Conservation (phyloP, 1,140 invertebrate genomes). For the Coptotermes formosanus region DNA sequence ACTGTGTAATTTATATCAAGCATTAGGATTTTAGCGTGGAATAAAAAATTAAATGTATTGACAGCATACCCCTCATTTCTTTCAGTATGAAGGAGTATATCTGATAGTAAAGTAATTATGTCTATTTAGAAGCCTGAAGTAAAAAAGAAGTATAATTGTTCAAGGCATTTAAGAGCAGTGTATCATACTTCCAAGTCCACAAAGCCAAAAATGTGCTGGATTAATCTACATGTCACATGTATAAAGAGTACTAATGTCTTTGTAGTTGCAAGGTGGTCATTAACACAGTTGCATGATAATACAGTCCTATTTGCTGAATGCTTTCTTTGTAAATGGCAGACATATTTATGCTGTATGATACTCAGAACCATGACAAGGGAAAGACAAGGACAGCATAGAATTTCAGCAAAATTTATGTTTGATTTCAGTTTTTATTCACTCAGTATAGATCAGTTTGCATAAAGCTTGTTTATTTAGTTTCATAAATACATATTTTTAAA, state of each 20-base stretch:
- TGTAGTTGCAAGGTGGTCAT: not conserved
- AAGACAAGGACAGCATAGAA: not conserved
- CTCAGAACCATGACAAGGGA: not conserved
- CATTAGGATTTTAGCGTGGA: too few relatives aligned
- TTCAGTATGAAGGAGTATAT: too few relatives aligned
- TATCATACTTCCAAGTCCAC: not conserved
- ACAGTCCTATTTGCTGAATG: not conserved
- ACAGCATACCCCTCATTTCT: too few relatives aligned
- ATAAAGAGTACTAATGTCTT: not conserved
- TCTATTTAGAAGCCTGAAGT: too few relatives aligned
- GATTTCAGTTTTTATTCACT: not conserved
- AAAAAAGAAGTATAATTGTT: too few relatives aligned
- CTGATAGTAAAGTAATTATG: too few relatives aligned
- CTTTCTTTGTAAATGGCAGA: not conserved
- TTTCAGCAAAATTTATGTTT: not conserved
- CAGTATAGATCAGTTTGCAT: not conserved
- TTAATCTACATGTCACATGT: not conserved
- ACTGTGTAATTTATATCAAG: too few relatives aligned
- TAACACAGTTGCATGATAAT: not conserved
- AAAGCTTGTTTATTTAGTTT: not conserved
- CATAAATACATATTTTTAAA: too few relatives aligned
- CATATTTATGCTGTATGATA: not conserved
- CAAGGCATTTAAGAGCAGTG: too few relatives aligned
- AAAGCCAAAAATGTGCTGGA: not conserved
- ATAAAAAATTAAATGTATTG: too few relatives aligned